Evolutionary conservation across 2,888 invertebrate species (phyloP), one percentile per base, ranked within the genome.

Genomic region (Therioaphis trifolii): DNA sequence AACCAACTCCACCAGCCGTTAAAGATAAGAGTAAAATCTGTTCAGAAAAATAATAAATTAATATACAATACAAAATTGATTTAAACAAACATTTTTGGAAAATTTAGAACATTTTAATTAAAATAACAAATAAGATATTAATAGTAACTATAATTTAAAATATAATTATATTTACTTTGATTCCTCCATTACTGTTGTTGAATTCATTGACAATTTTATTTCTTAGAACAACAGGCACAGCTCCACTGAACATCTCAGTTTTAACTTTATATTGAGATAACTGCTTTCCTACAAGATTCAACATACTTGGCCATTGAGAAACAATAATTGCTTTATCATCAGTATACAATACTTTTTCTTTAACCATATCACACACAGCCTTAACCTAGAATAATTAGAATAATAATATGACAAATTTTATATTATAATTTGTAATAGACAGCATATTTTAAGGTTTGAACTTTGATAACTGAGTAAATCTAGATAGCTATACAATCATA

Each of bases 1-100:
- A 90, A 0, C 98, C 98, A n/a, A 97, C 97, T 43, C 98, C 98
- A 66, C 98, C 98, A 68, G 98, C 97, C 85, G 94, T 94, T 49
- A 98, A 90, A 0, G 98, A 98, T 0, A 98, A 90, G 68, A 98
- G 89, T 89, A 98, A 72, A 21, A 85, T 46, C 86, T 87, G 27
- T 52, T 76, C 29, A 12, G 29, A 46, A 78, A 68, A 55, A 35
- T 35, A 35, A 35, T 5, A 52, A 55, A 55, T 35, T 5, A 21
- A 35, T 74, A 35, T 5, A 35, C 4, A 35, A 3, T 35, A 35
- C 35, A 35, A 5, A 35, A 35, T 7, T 5, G 3, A 7, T 35
- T 35, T 35, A 5, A 35, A 7, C 35, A 3, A 5, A 35, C 7
- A 35, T 35, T 35, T 3, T 35, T 35, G 35, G 35, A 35, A 35